phyloP scores from a whole-genome alignment of 2,888 invertebrate genomes.

The Salpingus planirostris region DNA sequence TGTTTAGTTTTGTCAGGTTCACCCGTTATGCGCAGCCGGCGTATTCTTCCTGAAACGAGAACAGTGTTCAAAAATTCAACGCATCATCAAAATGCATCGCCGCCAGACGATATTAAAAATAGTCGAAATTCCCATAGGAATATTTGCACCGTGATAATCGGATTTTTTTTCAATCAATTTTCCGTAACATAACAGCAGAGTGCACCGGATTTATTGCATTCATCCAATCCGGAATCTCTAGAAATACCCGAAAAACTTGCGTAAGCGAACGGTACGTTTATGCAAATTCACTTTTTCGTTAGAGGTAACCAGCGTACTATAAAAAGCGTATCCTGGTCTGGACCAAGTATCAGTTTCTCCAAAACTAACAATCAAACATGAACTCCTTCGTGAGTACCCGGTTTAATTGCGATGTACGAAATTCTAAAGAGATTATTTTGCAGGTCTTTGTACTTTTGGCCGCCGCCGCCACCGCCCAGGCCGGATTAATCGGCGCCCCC shows the following conservation, averaged over 20 bases:
- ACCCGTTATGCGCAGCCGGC: too few species aligned
- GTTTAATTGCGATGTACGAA: not conserved
- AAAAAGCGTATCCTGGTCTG: constrained; percentile 3
- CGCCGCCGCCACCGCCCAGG: constrained; percentile 6
- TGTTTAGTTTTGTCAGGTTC: too few species aligned
- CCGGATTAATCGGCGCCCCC: constrained; percentile 15
- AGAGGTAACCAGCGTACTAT: constrained; percentile 5
- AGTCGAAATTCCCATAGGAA: too few species aligned
- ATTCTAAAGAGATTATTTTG: not conserved
- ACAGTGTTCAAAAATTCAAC: too few species aligned
- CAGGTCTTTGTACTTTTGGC: constrained; percentile 20
- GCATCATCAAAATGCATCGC: too few species aligned
- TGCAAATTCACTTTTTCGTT: not conserved
- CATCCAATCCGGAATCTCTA: too few species aligned
- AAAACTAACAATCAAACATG: constrained; percentile 17
- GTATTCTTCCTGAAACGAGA: too few species aligned
- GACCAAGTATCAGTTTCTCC: constrained; percentile 8
- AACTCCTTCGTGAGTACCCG: constrained; percentile 25
- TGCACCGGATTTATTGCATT: too few species aligned
- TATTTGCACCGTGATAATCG: too few species aligned
- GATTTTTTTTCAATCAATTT: too few species aligned
- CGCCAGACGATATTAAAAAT: too few species aligned
- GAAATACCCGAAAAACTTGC: not conserved
- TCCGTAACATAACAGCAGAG: too few species aligned
- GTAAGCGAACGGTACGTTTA: constrained; percentile 1